Conservation (phyloP, 2,797 vertebrate genomes). For the Balearica regulorum region DNA sequence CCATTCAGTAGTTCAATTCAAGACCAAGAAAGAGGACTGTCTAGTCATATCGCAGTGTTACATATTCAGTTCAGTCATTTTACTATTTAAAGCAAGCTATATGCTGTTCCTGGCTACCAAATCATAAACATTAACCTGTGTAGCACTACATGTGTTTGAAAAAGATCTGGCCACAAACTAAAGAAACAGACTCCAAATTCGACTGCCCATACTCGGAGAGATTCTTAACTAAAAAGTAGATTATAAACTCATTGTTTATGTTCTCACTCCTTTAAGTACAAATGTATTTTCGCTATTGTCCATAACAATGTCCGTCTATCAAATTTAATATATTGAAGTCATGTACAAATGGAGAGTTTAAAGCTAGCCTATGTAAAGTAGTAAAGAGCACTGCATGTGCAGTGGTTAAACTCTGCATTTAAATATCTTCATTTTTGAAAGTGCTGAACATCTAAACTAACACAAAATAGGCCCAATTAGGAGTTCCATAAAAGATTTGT, state of each 20-base stretch:
- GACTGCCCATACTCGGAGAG: not conserved
- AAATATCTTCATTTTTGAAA: not conserved
- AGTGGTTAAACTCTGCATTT: not conserved
- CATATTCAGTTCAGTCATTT: not conserved
- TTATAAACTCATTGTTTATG: not conserved
- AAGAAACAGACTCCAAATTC: not conserved
- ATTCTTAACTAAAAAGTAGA: not conserved
- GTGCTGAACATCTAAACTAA: not conserved
- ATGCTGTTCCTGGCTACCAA: not conserved
- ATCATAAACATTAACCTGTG: not conserved
- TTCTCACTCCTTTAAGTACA: not conserved
- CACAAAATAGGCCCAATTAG: not conserved
- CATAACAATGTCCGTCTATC: not conserved
- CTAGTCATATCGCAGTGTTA: not conserved
- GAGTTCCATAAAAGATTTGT: not conserved
- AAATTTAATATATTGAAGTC: not conserved
- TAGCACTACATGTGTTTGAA: not conserved
- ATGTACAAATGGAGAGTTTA: not conserved
- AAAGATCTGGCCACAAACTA: not conserved
- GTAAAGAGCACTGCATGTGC: rapidly evolving
- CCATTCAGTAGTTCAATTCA: not conserved
- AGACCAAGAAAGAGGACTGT: not conserved
- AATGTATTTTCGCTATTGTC: not conserved
- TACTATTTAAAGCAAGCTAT: not conserved
- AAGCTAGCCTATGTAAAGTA: not conserved